Conservation (phyloP, 1,140 invertebrate genomes). For the Theocolax elegans region DNA sequence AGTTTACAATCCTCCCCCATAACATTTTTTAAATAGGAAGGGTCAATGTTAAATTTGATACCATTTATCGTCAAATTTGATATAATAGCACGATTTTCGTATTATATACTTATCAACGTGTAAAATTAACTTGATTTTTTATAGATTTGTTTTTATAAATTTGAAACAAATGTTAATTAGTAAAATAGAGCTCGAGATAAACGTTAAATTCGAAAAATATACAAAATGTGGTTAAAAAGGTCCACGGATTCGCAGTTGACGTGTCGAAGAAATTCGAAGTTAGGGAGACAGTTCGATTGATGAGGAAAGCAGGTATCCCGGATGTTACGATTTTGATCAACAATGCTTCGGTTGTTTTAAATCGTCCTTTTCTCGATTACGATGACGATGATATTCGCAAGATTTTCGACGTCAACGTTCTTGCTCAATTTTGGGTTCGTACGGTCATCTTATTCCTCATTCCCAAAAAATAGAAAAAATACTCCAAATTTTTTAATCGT, state of each 20-base stretch:
- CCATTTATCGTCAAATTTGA: too few species aligned
- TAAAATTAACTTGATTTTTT: too few species aligned
- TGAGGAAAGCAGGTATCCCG: slow-evolving; percentile 52
- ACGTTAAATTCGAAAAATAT: too few species aligned
- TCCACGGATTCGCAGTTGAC: slow-evolving; percentile 57
- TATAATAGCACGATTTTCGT: too few species aligned
- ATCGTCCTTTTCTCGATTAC: slow-evolving; percentile 47
- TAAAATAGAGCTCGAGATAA: too few species aligned
- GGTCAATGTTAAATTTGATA: too few species aligned
- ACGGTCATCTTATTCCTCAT: not conserved
- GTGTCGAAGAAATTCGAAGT: slow-evolving; percentile 56
- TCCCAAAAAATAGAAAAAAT: not conserved
- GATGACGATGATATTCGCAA: slow-evolving; percentile 49
- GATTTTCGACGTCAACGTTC: slow-evolving; percentile 53
- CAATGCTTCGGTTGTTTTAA: slow-evolving; percentile 54
- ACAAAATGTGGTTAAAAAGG: too few species aligned
- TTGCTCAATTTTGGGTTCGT: slow-evolving; percentile 62
- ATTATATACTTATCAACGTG: too few species aligned
- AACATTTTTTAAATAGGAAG: too few species aligned
- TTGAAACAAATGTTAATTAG: too few species aligned
- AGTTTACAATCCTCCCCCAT: too few species aligned
- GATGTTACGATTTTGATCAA: slow-evolving; percentile 60
- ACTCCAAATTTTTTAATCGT: not conserved
- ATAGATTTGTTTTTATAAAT: too few species aligned
- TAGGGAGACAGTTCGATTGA: slow-evolving; percentile 49